These are phyloP conservation scores for Euplexia lucipara DNA, from an alignment of 2,888 invertebrate genomes.

Conservation along the genomic window DNA sequence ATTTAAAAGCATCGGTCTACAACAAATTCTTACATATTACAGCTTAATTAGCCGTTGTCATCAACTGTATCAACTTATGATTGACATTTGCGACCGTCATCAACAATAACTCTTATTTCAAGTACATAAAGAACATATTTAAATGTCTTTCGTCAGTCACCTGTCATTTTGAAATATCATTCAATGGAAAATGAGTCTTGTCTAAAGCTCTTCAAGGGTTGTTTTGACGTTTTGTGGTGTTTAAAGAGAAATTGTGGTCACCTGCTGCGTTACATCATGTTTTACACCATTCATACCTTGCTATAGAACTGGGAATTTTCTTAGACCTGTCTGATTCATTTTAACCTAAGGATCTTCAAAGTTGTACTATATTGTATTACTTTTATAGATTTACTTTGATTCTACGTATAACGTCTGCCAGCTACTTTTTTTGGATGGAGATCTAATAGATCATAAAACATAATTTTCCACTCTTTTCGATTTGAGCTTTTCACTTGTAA, in stretches of 20 bases:
- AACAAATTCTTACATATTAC: constrained; percentile 54
- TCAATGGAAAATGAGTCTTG: constrained; percentile 35
- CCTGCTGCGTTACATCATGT: constrained; percentile 76
- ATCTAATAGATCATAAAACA: too few species aligned
- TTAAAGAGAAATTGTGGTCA: constrained; percentile 72
- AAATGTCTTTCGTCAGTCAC: constrained; percentile 48
- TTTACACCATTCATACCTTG: constrained; percentile 69
- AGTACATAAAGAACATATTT: constrained; percentile 36
- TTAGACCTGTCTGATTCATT: constrained; percentile 36
- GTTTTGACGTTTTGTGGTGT: constrained; percentile 36
- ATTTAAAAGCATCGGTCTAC: constrained; percentile 51
- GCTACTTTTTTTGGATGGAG: too few species aligned
- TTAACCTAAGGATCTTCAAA: not conserved
- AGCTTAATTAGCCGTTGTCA: constrained; percentile 60
- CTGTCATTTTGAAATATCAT: constrained; percentile 58
- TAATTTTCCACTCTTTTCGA: too few species aligned
- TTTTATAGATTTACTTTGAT: too few species aligned
- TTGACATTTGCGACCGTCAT: constrained; percentile 55
- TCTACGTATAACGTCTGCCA: too few species aligned
- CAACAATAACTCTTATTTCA: constrained; percentile 31
- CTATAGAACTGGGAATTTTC: constrained; percentile 45
- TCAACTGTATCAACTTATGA: constrained; percentile 52
- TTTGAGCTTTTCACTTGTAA: too few species aligned
- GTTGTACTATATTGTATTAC: too few species aligned
- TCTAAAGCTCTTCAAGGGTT: constrained; percentile 29